Evolutionary conservation across 2,888 invertebrate species (phyloP).

Genomic region (Luperina testacea): DNA sequence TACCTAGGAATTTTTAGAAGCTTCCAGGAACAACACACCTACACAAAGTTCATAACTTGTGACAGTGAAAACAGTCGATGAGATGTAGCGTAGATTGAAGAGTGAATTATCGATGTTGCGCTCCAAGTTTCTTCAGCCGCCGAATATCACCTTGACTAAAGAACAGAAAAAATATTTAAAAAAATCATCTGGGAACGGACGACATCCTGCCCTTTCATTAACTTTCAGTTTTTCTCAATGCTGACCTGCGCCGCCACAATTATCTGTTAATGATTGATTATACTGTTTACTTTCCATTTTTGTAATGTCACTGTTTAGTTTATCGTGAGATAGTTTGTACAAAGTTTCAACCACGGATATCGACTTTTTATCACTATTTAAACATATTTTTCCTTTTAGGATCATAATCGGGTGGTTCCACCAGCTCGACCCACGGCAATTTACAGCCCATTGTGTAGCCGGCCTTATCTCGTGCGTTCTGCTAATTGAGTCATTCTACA

Average conservation of each 20-base stretch:
- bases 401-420: slow-evolving; percentile 61
- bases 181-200: slow-evolving; percentile 80
- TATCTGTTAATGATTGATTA: slow-evolving; percentile 87
- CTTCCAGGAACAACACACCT: not conserved
- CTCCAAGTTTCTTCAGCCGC: slow-evolving; percentile 86
- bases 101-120: slow-evolving; percentile 88
- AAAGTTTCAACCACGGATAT: slow-evolving; percentile 35
- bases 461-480: slow-evolving; percentile 80
- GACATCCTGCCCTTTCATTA: slow-evolving; percentile 84
- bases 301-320: slow-evolving; percentile 81
- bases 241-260: slow-evolving; percentile 73
- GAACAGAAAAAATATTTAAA: slow-evolving; percentile 70
- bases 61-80: slow-evolving; percentile 78
- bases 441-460: slow-evolving; percentile 83
- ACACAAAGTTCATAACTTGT: not conserved
- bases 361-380: slow-evolving; percentile 53
- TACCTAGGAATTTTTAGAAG: not conserved
- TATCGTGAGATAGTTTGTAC: slow-evolving; percentile 70
- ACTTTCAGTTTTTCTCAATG: slow-evolving; percentile 79
- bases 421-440: slow-evolving; percentile 72
- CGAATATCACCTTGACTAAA: slow-evolving; percentile 80
- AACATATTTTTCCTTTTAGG: slow-evolving; percentile 55
- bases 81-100: slow-evolving; percentile 81
- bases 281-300: slow-evolving; percentile 83
- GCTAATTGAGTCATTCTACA: slow-evolving; percentile 89